Percentiles rank a stretch among this genome's conserved stretches.
Conservation (phyloP, 2,888 invertebrate species). For the Aspidiotus destructor region DNA sequence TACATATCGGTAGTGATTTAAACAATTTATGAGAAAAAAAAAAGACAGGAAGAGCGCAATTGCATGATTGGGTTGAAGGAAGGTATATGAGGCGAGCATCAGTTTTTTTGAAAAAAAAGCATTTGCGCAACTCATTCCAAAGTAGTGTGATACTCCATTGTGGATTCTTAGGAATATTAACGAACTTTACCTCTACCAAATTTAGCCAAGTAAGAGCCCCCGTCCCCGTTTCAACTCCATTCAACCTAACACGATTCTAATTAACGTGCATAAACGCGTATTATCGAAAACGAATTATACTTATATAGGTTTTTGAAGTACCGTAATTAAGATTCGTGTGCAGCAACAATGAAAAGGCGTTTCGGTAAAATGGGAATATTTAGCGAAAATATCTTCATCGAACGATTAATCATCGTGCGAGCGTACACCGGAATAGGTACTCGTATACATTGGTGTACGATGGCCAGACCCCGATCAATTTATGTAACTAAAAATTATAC, state of each 20-base stretch:
- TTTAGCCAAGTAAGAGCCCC: not conserved
- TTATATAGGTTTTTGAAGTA: not conserved
- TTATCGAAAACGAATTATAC: not conserved
- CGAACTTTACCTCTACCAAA: not conserved
- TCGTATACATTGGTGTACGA: too few species aligned
- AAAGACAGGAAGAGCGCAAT: too few species aligned
- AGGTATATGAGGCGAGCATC: too few species aligned
- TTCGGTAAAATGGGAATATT: slow-evolving; percentile 1
- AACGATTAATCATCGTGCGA: slow-evolving; percentile 2
- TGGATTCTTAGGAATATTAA: not conserved
- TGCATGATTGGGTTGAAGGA: too few species aligned
- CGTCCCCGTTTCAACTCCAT: too few species aligned
- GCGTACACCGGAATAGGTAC: too few species aligned
- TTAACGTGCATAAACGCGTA: not conserved
- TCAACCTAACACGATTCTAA: not conserved
- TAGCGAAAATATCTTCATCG: slow-evolving; percentile 12
- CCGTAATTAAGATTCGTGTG: slow-evolving; percentile 10
- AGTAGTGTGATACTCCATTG: too few species aligned
- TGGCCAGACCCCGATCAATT: slow-evolving; percentile 6
- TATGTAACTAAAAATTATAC: slow-evolving; percentile 9
- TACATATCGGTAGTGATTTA: too few species aligned
- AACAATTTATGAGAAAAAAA: too few species aligned
- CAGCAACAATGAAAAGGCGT: slow-evolving; percentile 13
- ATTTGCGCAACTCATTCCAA: too few species aligned
- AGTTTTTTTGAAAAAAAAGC: too few species aligned